These are phyloP conservation scores for Drosophila mulleri DNA, from an alignment of 2,888 invertebrate genomes.

Conservation along the genomic window DNA sequence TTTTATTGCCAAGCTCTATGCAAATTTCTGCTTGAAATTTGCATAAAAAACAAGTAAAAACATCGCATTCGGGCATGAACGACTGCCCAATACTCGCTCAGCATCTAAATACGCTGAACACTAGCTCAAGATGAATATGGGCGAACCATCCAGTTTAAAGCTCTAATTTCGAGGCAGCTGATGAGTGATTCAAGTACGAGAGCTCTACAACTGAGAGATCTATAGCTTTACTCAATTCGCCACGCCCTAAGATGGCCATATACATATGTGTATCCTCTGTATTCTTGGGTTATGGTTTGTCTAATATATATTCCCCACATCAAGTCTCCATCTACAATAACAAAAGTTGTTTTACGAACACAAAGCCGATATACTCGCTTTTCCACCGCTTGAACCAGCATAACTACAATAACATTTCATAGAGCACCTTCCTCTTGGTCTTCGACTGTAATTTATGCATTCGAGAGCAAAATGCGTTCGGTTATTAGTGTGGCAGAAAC, in stretches of 20 bases:
- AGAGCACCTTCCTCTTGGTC: background rate
- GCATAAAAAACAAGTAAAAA: slow-evolving; percentile 4
- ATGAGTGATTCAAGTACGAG: background rate
- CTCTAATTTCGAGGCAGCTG: too few relatives aligned
- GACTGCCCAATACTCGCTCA: background rate
- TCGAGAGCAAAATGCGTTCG: slow-evolving; percentile 21
- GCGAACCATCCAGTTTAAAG: background rate
- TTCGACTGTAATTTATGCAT: slow-evolving; percentile 31
- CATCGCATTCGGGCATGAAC: background rate
- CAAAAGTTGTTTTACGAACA: background rate
- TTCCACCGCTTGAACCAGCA: background rate
- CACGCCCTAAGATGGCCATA: background rate
- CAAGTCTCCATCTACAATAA: background rate
- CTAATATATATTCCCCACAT: background rate
- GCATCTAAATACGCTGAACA: background rate
- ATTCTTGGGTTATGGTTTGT: too few relatives aligned
- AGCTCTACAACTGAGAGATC: too few relatives aligned
- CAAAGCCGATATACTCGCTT: background rate
- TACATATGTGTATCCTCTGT: too few relatives aligned
- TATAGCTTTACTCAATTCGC: background rate
- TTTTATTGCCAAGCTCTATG: slow-evolving; percentile 25
- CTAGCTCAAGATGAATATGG: background rate
- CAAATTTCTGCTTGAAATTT: slow-evolving; percentile 18
- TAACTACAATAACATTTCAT: slow-evolving; percentile 13
- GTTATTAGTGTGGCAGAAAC: slow-evolving; percentile 14